phyloP scores from a whole-genome alignment of 1,140 invertebrate genomes.

The Drosophila pallidifrons region DNA sequence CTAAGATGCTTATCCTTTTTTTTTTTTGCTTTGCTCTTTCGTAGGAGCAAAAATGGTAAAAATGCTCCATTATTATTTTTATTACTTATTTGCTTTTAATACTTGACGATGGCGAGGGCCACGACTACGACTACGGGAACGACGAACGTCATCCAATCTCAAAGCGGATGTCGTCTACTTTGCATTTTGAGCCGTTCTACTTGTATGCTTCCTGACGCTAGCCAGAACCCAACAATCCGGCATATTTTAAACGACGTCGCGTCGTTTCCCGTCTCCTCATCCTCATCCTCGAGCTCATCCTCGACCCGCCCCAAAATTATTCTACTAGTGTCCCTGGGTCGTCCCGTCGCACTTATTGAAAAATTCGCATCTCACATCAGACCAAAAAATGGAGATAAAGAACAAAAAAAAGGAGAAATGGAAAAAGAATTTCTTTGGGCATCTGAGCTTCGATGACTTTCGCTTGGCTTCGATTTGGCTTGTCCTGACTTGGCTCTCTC shows the following conservation, averaged over 20 bases:
- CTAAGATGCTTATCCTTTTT: slow-evolving; percentile 85
- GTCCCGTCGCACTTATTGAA: slow-evolving; percentile 76
- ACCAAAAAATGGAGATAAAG: slow-evolving; percentile 9
- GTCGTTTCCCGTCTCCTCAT: slow-evolving; percentile 17
- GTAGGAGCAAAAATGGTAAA: slow-evolving; percentile 80
- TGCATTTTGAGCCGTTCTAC: slow-evolving; percentile 83
- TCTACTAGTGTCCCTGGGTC: slow-evolving; percentile 59
- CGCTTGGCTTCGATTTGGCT: slow-evolving; percentile 66
- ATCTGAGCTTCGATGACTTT: slow-evolving; percentile 66
- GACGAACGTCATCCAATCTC: slow-evolving; percentile 80
- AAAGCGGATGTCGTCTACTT: slow-evolving; percentile 84
- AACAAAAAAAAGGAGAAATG: slow-evolving; percentile 54
- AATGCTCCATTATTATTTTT: slow-evolving; percentile 85
- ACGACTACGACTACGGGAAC: slow-evolving; percentile 27
- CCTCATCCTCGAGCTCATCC: slow-evolving; percentile 4
- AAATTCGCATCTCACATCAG: slow-evolving; percentile 70
- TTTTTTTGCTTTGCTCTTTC: slow-evolving; percentile 56
- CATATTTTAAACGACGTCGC: slow-evolving; percentile 79
- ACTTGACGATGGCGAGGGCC: slow-evolving; percentile 67
- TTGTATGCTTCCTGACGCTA: slow-evolving; percentile 79
- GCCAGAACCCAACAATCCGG: slow-evolving; percentile 58
- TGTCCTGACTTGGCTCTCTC: slow-evolving; percentile 18
- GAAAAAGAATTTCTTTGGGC: slow-evolving; percentile 67
- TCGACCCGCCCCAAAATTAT: slow-evolving; percentile 60
- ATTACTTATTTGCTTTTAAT: slow-evolving; percentile 85